Percentiles rank a stretch among this genome's conserved stretches.
These are phyloP conservation scores for Mamestra brassicae DNA, from an alignment of 2,888 invertebrate genomes.

Conservation along the genomic window DNA sequence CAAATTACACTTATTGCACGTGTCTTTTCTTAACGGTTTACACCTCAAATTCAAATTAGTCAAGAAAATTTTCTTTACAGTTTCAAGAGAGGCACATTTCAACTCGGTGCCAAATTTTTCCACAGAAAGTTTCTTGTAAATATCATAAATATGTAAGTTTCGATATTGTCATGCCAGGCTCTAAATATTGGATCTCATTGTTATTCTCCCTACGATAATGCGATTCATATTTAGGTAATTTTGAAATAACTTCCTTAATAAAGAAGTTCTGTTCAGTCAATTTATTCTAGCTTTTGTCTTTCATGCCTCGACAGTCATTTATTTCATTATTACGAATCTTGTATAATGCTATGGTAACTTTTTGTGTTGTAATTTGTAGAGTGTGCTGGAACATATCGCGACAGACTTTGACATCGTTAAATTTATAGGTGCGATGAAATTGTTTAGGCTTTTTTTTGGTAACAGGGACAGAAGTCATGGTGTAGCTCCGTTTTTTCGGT, in stretches of 20 bases:
- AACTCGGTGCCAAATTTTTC: constrained; percentile 28
- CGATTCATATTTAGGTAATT: constrained; percentile 50
- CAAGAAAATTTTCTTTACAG: constrained; percentile 11
- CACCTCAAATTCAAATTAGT: no score
- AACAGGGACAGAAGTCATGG: constrained; percentile 2
- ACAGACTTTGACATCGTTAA: constrained; percentile 25
- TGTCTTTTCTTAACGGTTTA: no score
- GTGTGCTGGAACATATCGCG: no score
- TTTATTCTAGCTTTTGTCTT: neutral
- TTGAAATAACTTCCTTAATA: constrained; percentile 44
- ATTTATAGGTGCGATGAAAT: neutral
- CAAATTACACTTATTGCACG: neutral
- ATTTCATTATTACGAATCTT: constrained; percentile 37
- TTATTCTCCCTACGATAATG: constrained; percentile 47
- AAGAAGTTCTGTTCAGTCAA: constrained; percentile 42
- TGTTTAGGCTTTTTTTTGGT: constrained; percentile 1
- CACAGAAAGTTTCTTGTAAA: constrained; percentile 35
- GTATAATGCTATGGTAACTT: constrained; percentile 29
- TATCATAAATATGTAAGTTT: constrained; percentile 29
- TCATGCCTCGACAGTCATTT: constrained; percentile 30
- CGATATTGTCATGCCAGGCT: constrained; percentile 39
- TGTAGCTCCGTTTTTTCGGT: no score
- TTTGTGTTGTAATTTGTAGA: constrained; percentile 30
- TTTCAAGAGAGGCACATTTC: constrained; percentile 30
- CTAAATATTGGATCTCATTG: constrained; percentile 41